Percentiles rank a stretch among this genome's conserved stretches.
These are phyloP conservation scores for Halcyon malimbica DNA, from an alignment of 2,113 vertebrate genomes.

Conservation along the genomic window DNA sequence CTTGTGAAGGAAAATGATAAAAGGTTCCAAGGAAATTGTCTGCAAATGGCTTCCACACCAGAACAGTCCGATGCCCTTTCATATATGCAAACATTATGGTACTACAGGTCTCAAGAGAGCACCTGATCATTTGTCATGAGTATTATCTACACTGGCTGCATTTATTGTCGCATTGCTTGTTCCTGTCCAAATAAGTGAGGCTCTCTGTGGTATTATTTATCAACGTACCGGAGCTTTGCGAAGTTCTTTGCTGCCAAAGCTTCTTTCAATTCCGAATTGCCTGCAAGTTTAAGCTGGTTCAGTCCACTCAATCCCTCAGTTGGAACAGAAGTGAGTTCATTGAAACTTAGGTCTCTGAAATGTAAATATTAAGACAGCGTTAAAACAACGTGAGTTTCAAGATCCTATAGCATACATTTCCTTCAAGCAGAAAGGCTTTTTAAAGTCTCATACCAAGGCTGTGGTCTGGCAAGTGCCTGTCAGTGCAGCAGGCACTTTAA, in stretches of 20 bases:
- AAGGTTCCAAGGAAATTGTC: background rate
- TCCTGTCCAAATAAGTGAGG: background rate
- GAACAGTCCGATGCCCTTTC: background rate
- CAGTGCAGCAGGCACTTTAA: background rate
- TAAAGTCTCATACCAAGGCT: background rate
- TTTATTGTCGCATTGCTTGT: background rate
- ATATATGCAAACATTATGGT: background rate
- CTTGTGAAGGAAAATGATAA: background rate
- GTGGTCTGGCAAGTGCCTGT: background rate
- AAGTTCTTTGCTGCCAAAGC: slow-evolving; percentile 86
- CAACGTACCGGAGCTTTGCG: slow-evolving; percentile 87
- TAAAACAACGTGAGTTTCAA: background rate
- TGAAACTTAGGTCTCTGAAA: slow-evolving; percentile 91
- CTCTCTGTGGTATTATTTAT: background rate
- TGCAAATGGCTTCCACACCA: background rate
- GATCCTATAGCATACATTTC: background rate
- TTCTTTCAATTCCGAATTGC: slow-evolving; percentile 88
- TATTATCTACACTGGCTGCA: background rate
- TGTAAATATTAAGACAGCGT: background rate
- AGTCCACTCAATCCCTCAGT: slow-evolving; percentile 83
- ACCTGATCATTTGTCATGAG: background rate
- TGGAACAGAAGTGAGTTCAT: slow-evolving; percentile 84
- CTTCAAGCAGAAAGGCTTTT: background rate
- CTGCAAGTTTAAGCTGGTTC: slow-evolving; percentile 92
- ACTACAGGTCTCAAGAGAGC: background rate